Percentiles rank a stretch among this genome's conserved stretches.
These are phyloP conservation scores for Callaeas wilsoni DNA, from an alignment of 2,113 vertebrate species.

Conservation along the genomic window DNA sequence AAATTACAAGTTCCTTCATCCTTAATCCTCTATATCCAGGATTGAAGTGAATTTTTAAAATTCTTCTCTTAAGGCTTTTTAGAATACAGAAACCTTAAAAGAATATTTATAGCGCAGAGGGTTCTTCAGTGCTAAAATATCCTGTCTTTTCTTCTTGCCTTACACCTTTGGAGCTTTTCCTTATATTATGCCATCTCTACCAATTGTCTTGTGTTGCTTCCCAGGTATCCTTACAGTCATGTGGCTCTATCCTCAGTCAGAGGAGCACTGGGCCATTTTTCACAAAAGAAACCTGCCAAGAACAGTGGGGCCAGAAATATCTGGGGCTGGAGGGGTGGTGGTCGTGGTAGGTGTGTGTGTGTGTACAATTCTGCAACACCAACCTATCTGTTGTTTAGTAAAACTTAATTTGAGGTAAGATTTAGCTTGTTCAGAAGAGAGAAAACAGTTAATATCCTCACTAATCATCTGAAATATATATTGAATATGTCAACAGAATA, in stretches of 20 bases:
- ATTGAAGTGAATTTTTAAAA: not conserved
- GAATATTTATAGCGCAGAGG: not conserved
- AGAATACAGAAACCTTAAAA: not conserved
- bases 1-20: not conserved
- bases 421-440: not conserved
- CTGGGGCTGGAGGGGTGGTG: too few relatives aligned
- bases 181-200: not conserved
- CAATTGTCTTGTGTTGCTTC: not conserved
- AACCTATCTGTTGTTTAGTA: not conserved
- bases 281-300: not conserved
- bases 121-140: not conserved
- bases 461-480: not conserved
- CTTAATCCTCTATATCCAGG: not conserved
- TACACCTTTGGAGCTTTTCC: not conserved
- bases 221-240: not conserved
- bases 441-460: not conserved
- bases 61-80: not conserved
- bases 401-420: not conserved
- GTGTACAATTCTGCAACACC: not conserved
- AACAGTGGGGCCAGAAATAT: not conserved
- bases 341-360: too few relatives aligned
- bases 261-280: not conserved
- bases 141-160: not conserved
- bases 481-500: not conserved
- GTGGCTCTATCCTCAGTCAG: not conserved